These are phyloP conservation scores for Distichodus sexfasciatus DNA, from an alignment of 2,797 vertebrate genomes.

Conservation along the genomic window DNA sequence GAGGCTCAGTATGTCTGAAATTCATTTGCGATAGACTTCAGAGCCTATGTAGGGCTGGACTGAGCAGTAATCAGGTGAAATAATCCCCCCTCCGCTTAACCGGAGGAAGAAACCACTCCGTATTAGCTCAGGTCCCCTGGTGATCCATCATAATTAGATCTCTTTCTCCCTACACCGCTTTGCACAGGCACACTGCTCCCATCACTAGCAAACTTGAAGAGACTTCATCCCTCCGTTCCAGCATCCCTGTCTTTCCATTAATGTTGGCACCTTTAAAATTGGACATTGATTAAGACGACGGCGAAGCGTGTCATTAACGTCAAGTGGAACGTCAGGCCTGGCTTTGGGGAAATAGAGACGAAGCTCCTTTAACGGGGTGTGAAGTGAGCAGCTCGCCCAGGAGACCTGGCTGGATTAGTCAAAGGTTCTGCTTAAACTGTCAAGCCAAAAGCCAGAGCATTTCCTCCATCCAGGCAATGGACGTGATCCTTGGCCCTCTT, in stretches of 20 bases:
- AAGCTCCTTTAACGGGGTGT: conserved; percentile 64
- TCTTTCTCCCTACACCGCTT: not conserved
- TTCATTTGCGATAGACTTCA: not conserved
- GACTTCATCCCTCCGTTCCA: not conserved
- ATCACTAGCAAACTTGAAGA: not conserved
- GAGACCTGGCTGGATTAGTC: conserved; percentile 52
- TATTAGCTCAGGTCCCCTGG: not conserved
- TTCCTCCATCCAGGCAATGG: conserved; percentile 22
- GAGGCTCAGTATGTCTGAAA: too few species aligned
- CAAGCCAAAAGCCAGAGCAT: not conserved
- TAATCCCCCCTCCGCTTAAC: not conserved
- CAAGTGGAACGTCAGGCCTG: conserved; percentile 48
- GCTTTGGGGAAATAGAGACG: conserved; percentile 56
- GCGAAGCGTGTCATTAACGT: conserved; percentile 52
- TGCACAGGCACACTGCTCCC: not conserved
- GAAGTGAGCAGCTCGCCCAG: conserved; percentile 48
- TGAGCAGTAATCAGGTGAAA: not conserved
- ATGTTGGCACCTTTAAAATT: conserved; percentile 51
- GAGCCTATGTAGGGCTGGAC: not conserved
- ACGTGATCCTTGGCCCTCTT: not conserved
- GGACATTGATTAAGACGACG: conserved; percentile 62
- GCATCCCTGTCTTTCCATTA: conserved; percentile 37
- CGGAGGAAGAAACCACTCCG: not conserved
- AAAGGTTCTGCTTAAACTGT: conserved; percentile 35
- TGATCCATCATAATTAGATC: conserved; percentile 12